Evolutionary conservation across 2,113 vertebrate genomes (phyloP).

Genomic region (Rhipidura dahli): DNA sequence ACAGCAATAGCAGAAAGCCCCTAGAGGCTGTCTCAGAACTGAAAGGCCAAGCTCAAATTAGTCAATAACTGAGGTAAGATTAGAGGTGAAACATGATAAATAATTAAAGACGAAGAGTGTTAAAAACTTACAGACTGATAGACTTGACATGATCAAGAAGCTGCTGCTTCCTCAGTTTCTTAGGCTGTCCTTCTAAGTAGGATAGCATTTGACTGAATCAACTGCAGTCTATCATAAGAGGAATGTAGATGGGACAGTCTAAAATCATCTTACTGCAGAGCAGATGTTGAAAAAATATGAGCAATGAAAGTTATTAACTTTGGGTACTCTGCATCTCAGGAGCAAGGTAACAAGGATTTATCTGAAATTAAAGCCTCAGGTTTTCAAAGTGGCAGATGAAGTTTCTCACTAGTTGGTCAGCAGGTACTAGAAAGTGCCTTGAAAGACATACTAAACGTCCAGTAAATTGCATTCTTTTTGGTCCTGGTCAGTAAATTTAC

Average conservation of each 20-base stretch:
- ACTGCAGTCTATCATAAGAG: not conserved
- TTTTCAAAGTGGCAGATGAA: not conserved
- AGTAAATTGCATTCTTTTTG: not conserved
- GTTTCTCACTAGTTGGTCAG: not conserved
- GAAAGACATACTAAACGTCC: not conserved
- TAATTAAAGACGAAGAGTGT: not conserved
- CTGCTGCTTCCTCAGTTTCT: not conserved
- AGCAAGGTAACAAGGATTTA: not conserved
- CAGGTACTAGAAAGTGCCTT: not conserved
- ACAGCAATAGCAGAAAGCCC: not conserved
- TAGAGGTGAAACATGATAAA: not conserved
- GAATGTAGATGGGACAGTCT: not conserved
- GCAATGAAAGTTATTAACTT: not conserved
- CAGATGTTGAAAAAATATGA: not conserved
- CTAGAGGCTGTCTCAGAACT: not conserved
- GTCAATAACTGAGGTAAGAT: not conserved
- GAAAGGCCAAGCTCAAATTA: not conserved
- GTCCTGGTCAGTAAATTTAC: not conserved
- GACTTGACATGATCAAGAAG: not conserved
- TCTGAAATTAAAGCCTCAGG: not conserved
- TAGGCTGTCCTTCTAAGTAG: not conserved
- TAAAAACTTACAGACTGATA: not conserved
- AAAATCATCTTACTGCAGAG: not conserved
- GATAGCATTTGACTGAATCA: not conserved
- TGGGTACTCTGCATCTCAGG: not conserved